Base-by-base conservation (phyloP, 2,888 invertebrate species). In the Magallana nippona region DNA sequence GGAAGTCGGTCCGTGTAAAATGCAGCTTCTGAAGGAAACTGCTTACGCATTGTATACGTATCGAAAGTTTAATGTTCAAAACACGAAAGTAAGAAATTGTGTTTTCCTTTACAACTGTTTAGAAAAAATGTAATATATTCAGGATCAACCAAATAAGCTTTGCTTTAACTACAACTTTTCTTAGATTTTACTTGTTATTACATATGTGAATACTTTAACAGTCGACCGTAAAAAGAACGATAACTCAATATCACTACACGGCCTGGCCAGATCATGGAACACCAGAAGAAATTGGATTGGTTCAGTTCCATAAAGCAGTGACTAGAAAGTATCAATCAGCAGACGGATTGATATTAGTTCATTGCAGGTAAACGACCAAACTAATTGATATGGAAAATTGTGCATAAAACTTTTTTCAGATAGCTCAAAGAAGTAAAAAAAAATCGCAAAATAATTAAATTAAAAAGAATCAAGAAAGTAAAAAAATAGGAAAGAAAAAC, bases 211-310 rank as follows among this genome's bases (percentile, higher is more conserved):
- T 27, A 2, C 11, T 27, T 27, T 32, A 22, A 22, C 27, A 71
- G 71, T 71, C 27, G 32, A 27, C 8, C 15, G 13, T 27, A 8
- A 71, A 11, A 13, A 27, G 32, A 13, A 71, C 22, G 13, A 71
- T 71, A 22, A 71, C 71, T 15, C 71, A 71, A 32, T 71, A 27
- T 32, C 71, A 71, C 15, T 71, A 71, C 15, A 71, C 71, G 1
- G 71, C 71, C 0, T 71, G 71, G 71, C 71, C 71, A 32, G 71
- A 71, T 15, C 71, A 71, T 19, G 27, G 27, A 15, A 71, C 27
- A 10, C 71, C 71, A 13, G 71, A 71, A 15, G 71, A 71, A 15
- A 1, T 71, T 15, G 71, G 13, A 71, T 22, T 71, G 0, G 27
- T 27, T 71, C 71, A 71, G 71, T 71, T 71, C 13, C 71, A 71